phyloP scores from a whole-genome alignment of 2,113 vertebrate species.

The Amphiprion ocellaris region DNA sequence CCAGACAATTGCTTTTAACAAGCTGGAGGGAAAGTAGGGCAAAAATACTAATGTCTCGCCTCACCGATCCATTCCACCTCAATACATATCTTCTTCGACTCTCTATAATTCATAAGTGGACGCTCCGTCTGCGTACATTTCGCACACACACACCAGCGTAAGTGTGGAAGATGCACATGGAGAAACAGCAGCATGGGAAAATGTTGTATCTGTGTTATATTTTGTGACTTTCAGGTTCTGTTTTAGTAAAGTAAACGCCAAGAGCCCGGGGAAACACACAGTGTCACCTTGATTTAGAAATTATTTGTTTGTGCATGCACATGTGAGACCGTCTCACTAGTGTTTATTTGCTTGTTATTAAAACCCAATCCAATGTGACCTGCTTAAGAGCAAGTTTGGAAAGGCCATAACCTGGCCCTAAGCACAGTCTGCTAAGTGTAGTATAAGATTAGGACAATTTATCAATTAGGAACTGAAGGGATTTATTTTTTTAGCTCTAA shows the following conservation, averaged over 20 bases:
- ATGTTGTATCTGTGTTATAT: conserved; percentile 3
- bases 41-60: conserved; percentile 82
- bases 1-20: conserved; percentile 86
- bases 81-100: conserved; percentile 70
- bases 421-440: conserved; percentile 20
- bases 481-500: conserved; percentile 32
- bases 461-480: conserved; percentile 45
- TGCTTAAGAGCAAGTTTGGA: conserved; percentile 13
- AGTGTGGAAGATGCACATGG: neutral
- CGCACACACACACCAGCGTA: neutral
- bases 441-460: conserved; percentile 29
- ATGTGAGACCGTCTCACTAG: conserved; percentile 5
- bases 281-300: conserved; percentile 30
- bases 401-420: neutral
- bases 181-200: conserved; percentile 6
- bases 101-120: conserved; percentile 76
- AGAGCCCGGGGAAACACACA: neutral
- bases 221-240: conserved; percentile 28
- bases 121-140: conserved; percentile 27
- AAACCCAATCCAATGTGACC: conserved; percentile 15
- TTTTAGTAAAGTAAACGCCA: conserved; percentile 38
- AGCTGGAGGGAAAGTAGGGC: conserved; percentile 84
- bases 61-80: conserved; percentile 78
- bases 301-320: conserved; percentile 13
- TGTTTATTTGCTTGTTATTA: conserved; percentile 31